These are phyloP conservation scores for Bubo bubo DNA, from an alignment of 2,113 vertebrate species.

Conservation along the genomic window DNA sequence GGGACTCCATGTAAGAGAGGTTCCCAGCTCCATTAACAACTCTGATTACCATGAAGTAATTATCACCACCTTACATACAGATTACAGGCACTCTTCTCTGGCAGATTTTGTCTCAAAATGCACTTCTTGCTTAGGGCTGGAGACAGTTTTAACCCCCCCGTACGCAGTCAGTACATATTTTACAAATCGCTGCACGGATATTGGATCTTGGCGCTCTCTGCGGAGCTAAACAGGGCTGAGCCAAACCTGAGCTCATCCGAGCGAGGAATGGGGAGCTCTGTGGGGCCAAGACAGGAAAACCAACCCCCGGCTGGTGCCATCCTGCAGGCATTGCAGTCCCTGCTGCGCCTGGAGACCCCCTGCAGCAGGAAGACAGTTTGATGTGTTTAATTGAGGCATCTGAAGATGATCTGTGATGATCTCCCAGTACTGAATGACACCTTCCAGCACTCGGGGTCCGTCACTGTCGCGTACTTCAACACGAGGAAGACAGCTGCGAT, in stretches of 20 bases:
- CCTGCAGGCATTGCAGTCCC: not conserved
- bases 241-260: not conserved
- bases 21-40: not conserved
- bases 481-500: not conserved
- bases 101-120: not conserved
- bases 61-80: not conserved
- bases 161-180: not conserved
- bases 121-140: not conserved
- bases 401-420: not conserved
- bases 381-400: not conserved
- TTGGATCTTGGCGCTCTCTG: not conserved
- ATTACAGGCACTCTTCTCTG: not conserved
- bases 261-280: not conserved
- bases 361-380: not conserved
- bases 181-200: not conserved
- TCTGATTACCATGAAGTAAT: conserved; percentile 15
- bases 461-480: not conserved
- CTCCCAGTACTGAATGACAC: not conserved
- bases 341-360: too few relatives aligned
- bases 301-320: not conserved
- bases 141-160: not conserved
- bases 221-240: not conserved
- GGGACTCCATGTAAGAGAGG: not conserved
- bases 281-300: not conserved
- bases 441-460: rapidly evolving